Evolutionary conservation across 2,888 invertebrate species (phyloP).

Genomic region (Drosophila mulleri): DNA sequence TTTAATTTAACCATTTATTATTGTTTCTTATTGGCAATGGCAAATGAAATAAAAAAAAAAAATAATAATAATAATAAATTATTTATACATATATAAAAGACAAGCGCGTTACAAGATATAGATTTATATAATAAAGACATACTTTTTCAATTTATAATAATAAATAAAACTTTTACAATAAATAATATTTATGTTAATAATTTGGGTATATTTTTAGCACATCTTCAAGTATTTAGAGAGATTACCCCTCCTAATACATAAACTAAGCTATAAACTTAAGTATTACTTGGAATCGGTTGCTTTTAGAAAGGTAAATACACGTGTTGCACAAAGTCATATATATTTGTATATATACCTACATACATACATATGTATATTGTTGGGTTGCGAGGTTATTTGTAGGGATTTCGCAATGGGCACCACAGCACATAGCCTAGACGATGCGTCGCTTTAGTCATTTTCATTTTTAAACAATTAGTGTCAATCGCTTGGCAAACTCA

Average conservation of each 20-base stretch:
- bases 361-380: no score
- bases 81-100: no score
- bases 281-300: constrained; percentile 32
- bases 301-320: constrained; percentile 49
- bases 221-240: background rate
- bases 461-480: constrained; percentile 74
- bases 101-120: no score
- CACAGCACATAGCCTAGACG: constrained; percentile 34
- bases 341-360: background rate
- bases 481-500: constrained; percentile 75
- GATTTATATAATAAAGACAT: no score
- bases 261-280: constrained; percentile 1
- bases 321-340: constrained; percentile 20
- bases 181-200: no score
- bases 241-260: background rate
- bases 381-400: constrained; percentile 24
- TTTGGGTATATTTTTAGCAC: no score
- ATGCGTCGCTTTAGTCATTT: constrained; percentile 50
- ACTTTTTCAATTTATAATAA: no score
- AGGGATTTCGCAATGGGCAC: constrained; percentile 55
- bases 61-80: no score
- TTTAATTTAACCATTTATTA: no score
- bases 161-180: no score
- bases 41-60: no score
- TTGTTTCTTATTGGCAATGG: no score